Evolutionary conservation across 2,888 invertebrate genomes (phyloP).

Genomic region (Campaea margaritaria): DNA sequence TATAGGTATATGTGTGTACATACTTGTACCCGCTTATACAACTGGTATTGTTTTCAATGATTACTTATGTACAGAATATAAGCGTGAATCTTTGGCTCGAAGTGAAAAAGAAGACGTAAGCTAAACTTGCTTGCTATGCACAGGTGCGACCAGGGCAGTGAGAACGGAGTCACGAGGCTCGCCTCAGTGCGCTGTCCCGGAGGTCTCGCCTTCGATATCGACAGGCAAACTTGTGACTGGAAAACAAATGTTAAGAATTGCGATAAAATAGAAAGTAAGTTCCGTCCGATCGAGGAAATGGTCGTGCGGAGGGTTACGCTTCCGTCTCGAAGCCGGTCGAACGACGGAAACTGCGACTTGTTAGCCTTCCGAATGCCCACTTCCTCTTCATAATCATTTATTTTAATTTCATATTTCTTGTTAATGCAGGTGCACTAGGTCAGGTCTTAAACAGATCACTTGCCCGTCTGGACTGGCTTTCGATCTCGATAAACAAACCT

Average conservation of each 20-base stretch:
- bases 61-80: too few species aligned
- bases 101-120: slow-evolving; percentile 13
- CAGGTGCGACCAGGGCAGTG: slow-evolving; percentile 97
- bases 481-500: slow-evolving; percentile 99
- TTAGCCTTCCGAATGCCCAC: slow-evolving; percentile 76
- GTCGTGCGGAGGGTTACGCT: slow-evolving; percentile 75
- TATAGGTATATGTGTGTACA: not conserved
- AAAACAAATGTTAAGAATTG: slow-evolving; percentile 98
- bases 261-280: slow-evolving; percentile 97
- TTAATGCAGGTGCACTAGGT: slow-evolving; percentile 94
- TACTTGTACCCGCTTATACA: not conserved
- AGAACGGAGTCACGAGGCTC: slow-evolving; percentile 94
- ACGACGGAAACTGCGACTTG: slow-evolving; percentile 52
- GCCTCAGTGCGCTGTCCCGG: slow-evolving; percentile 95
- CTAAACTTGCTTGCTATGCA: slow-evolving; percentile 77
- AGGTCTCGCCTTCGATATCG: slow-evolving; percentile 97
- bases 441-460: slow-evolving; percentile 98
- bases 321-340: slow-evolving; percentile 59
- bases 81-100: too few species aligned
- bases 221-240: slow-evolving; percentile 98
- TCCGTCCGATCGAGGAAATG: slow-evolving; percentile 73
- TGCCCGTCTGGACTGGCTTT: slow-evolving; percentile 98
- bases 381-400: slow-evolving; percentile 69
- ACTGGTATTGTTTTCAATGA: too few species aligned
- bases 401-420: slow-evolving; percentile 83